phyloP scores from a whole-genome alignment of 1,140 invertebrate genomes.

The Platorchestia sp. region DNA sequence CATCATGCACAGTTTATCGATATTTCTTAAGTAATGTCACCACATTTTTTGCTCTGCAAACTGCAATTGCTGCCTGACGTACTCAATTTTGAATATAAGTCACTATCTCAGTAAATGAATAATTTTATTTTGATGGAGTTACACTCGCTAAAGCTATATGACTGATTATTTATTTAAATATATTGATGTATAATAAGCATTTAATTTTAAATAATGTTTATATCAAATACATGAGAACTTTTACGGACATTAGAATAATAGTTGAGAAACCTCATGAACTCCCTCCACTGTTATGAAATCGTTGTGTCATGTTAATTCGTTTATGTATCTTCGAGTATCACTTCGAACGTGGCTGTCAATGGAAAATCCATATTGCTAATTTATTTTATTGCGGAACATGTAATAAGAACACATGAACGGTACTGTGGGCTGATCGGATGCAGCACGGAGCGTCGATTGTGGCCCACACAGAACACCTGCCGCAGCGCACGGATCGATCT shows the following conservation, averaged over 20 bases:
- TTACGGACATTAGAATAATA: neutral
- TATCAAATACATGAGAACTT: neutral
- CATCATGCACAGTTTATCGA: too few species aligned
- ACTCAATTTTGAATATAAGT: neutral
- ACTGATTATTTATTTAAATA: too few species aligned
- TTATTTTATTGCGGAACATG: neutral
- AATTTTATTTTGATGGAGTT: neutral
- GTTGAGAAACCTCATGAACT: neutral
- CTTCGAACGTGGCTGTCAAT: neutral
- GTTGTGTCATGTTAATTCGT: neutral
- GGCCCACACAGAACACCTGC: neutral
- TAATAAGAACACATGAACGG: neutral
- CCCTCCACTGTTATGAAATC: neutral
- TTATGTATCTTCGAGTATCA: neutral
- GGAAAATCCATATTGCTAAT: neutral
- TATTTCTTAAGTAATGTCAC: too few species aligned
- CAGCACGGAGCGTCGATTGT: neutral
- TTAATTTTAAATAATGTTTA: neutral
- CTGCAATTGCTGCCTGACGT: neutral
- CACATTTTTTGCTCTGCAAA: neutral
- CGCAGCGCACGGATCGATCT: neutral
- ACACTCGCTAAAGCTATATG: neutral
- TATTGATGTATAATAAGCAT: too few species aligned
- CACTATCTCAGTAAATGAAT: neutral
- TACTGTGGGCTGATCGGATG: neutral